Evolutionary conservation across 2,113 vertebrate genomes (phyloP).

Genomic region (Benthochromis sp.): DNA sequence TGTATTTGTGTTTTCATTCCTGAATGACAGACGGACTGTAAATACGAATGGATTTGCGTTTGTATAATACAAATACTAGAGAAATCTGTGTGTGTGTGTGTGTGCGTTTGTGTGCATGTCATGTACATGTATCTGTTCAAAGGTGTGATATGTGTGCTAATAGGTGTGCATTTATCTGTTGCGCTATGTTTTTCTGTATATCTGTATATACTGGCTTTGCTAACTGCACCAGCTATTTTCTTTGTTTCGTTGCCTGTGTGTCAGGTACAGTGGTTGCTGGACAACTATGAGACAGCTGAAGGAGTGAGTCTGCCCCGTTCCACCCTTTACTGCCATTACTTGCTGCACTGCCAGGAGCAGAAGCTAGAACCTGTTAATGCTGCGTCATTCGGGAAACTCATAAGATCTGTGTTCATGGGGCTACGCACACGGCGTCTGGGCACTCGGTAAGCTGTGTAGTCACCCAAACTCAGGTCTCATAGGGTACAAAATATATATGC

Average conservation of each 20-base stretch:
- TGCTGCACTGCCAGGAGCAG: constrained; percentile 93
- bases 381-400: constrained; percentile 90
- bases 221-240: constrained; percentile 59
- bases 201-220: constrained; percentile 18
- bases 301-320: constrained; percentile 89
- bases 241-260: constrained; percentile 52
- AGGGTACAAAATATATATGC: not conserved
- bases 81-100: not conserved
- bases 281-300: constrained; percentile 94
- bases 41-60: not conserved
- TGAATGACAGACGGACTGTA: not conserved
- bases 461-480: not conserved
- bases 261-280: constrained; percentile 94
- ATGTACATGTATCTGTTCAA: not conserved
- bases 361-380: constrained; percentile 92
- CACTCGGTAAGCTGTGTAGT: constrained; percentile 73
- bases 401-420: constrained; percentile 91
- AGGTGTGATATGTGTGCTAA: not conserved
- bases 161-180: not conserved
- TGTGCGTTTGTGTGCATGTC: not conserved
- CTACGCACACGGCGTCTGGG: constrained; percentile 85
- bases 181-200: not conserved
- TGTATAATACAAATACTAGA: not conserved
- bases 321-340: constrained; percentile 94
- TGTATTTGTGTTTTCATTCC: constrained; percentile 46